Percentiles rank a stretch among this genome's conserved stretches.
Conservation (phyloP, 2,888 invertebrate genomes). For the Drosophila koepferae region DNA sequence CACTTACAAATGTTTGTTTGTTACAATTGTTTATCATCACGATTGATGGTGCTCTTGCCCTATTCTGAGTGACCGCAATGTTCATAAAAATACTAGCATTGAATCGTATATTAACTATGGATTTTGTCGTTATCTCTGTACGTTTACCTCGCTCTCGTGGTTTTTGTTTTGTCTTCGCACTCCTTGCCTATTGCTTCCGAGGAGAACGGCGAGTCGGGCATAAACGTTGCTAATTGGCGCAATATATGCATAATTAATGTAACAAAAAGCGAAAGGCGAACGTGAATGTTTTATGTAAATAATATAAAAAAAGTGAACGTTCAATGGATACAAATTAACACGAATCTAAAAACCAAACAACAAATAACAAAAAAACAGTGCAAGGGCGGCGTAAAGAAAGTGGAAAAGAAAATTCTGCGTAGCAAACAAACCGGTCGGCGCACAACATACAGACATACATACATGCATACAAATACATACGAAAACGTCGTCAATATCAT, state of each 20-base stretch:
- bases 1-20: neutral
- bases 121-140: slow-evolving; percentile 18
- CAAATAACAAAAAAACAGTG: slow-evolving; percentile 42
- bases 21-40: neutral
- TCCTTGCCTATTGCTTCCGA: slow-evolving; percentile 53
- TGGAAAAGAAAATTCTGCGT: slow-evolving; percentile 74
- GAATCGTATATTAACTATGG: neutral
- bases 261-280: slow-evolving; percentile 70
- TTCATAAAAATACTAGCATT: neutral
- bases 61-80: neutral
- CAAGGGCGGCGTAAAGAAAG: slow-evolving; percentile 61
- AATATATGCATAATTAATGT: slow-evolving; percentile 59
- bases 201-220: slow-evolving; percentile 54
- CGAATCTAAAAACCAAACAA: slow-evolving; percentile 18
- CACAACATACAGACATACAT: slow-evolving; percentile 65
- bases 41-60: neutral
- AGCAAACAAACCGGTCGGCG: slow-evolving; percentile 77
- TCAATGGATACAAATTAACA: slow-evolving; percentile 6
- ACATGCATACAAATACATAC: slow-evolving; percentile 41
- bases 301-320: slow-evolving; percentile 56
- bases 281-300: slow-evolving; percentile 52
- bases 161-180: slow-evolving; percentile 64
- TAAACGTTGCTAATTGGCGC: slow-evolving; percentile 45
- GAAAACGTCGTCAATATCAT: slow-evolving; percentile 63
- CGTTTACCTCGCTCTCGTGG: slow-evolving; percentile 51